Percentiles rank a stretch among this genome's conserved stretches.
Evolutionary conservation across 2,113 vertebrate species (phyloP).

Genomic region (Nannobrachium achirus): DNA sequence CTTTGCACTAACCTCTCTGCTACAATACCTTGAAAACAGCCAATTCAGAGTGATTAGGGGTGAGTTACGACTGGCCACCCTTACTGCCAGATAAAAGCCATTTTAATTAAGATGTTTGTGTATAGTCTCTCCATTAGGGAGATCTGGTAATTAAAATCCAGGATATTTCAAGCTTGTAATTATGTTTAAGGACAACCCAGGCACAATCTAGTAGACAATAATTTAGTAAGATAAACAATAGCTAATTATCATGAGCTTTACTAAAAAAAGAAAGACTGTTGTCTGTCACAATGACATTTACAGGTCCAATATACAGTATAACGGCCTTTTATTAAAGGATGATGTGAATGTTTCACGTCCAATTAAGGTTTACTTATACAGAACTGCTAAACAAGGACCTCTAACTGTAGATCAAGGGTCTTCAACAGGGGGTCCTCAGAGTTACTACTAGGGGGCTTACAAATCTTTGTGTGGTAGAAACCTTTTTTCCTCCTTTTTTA

Average conservation of each 20-base stretch:
- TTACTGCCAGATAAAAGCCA: slow-evolving; percentile 50
- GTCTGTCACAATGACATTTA: slow-evolving; percentile 48
- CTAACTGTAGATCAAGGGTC: background rate
- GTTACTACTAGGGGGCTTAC: too few species aligned
- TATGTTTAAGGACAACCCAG: slow-evolving; percentile 48
- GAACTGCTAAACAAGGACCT: background rate
- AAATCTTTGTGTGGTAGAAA: too few species aligned
- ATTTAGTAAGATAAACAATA: too few species aligned
- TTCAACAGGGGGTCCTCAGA: too few species aligned
- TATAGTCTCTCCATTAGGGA: slow-evolving; percentile 60
- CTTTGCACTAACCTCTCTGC: slow-evolving; percentile 23
- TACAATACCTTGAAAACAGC: slow-evolving; percentile 30
- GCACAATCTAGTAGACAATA: background rate
- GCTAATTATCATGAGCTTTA: too few species aligned
- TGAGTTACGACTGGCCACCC: slow-evolving; percentile 57
- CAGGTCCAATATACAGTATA: slow-evolving; percentile 18
- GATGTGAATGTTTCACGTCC: slow-evolving; percentile 8
- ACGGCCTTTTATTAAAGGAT: slow-evolving; percentile 19
- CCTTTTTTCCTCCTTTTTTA: too few species aligned
- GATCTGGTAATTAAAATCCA: slow-evolving; percentile 67
- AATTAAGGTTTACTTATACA: background rate
- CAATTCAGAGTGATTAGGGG: slow-evolving; percentile 48
- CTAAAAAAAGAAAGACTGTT: slow-evolving; percentile 8
- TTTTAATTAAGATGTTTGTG: slow-evolving; percentile 76
- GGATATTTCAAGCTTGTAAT: slow-evolving; percentile 60